These are phyloP conservation scores for Drosophila fungiperda DNA, from an alignment of 2,888 invertebrate species.

Conservation along the genomic window DNA sequence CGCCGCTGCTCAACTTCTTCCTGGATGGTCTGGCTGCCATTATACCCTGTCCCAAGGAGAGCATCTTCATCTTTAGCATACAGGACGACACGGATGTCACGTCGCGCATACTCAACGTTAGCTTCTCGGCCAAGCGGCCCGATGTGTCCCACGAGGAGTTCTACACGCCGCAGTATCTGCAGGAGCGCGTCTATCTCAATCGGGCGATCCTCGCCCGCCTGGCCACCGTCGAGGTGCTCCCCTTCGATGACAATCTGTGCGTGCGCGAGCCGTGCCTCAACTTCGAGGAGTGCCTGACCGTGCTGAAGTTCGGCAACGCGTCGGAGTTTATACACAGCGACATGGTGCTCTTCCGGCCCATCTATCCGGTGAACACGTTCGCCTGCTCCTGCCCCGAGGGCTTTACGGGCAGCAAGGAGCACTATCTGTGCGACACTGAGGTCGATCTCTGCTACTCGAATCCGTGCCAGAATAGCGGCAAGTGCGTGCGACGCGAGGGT, in stretches of 20 bases:
- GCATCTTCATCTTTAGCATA: constrained; percentile 96
- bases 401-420: constrained; percentile 95
- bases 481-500: constrained; percentile 93
- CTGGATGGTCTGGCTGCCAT: constrained; percentile 96
- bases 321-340: constrained; percentile 95
- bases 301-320: constrained; percentile 96
- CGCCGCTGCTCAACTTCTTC: constrained; percentile 94
- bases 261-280: constrained; percentile 97
- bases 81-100: constrained; percentile 96
- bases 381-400: constrained; percentile 96
- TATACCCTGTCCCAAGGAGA: constrained; percentile 95
- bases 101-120: constrained; percentile 95
- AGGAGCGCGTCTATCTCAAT: constrained; percentile 97
- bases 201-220: constrained; percentile 93
- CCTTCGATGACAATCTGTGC: constrained; percentile 98
- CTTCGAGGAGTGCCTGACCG: constrained; percentile 96
- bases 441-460: constrained; percentile 98
- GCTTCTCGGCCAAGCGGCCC: constrained; percentile 94
- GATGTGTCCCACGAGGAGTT: constrained; percentile 92
- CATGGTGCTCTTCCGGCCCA: constrained; percentile 96
- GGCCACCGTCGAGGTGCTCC: constrained; percentile 95
- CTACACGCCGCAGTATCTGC: constrained; percentile 94
- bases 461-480: constrained; percentile 95
- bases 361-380: constrained; percentile 97
- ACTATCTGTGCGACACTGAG: constrained; percentile 97